A percentile compares a stretch with the other conserved stretches of the same genome.
phyloP scores from a whole-genome alignment of 2,113 vertebrate genomes.

The Macheiramphus alcinus region DNA sequence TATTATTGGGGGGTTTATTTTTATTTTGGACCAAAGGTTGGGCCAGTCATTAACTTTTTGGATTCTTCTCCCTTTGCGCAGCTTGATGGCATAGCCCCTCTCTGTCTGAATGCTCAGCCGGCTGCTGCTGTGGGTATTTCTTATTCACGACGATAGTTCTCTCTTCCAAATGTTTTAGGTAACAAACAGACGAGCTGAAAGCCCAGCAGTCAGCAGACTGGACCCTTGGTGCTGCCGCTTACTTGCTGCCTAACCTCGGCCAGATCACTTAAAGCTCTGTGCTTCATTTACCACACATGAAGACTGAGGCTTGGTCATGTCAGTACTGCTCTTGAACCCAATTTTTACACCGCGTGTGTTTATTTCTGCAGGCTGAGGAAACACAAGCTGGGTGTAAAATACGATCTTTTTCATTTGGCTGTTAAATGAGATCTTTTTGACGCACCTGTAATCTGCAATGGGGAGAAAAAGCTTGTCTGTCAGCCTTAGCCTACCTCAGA shows the following conservation, averaged over 20 bases:
- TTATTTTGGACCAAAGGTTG: neutral
- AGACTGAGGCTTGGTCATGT: neutral
- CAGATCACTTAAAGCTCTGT: neutral
- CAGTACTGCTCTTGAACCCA: neutral
- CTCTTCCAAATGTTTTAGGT: neutral
- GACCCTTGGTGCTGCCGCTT: neutral
- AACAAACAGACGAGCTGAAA: neutral
- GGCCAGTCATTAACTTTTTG: no score
- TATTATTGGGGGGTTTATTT: neutral
- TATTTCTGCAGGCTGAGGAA: neutral
- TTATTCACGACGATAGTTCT: neutral
- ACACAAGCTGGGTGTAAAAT: neutral
- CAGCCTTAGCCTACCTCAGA: constrained; percentile 9
- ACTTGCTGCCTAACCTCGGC: neutral
- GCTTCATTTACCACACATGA: neutral
- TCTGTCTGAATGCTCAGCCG: neutral
- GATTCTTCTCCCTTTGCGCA: neutral
- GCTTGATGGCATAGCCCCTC: neutral
- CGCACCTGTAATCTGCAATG: neutral
- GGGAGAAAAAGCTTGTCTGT: neutral
- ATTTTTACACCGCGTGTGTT: neutral
- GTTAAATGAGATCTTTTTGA: neutral
- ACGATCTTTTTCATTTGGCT: neutral
- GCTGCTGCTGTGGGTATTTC: neutral
- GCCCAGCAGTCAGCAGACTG: neutral